Base-by-base conservation (phyloP, 2,888 invertebrate species). In the Hanleya hanleyi region DNA sequence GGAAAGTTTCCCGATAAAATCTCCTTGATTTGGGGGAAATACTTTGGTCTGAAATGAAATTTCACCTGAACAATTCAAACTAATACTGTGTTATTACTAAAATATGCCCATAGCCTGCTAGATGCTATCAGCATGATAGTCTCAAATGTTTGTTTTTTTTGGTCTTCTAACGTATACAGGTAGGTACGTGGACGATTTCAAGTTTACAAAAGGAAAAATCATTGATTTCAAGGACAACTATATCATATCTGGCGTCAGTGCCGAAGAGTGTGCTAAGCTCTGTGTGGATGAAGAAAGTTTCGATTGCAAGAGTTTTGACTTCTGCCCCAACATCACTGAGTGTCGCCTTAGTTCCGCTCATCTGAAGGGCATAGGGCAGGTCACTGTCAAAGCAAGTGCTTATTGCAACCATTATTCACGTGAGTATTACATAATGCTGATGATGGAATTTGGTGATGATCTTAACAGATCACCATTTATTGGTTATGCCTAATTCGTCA, bases 241-340 rank as follows among this genome's bases (percentile, higher is more conserved):
- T 18, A 76, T 86, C 37, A 74, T 84, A 0, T 65, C 65, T 49
- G 75, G 77, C 4, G 72, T 86, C 6, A 77, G 74, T 5, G 77
- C 81, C 6, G 76, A 79, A 15, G 81, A 84, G 66, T 86, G 86
- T 72, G 86, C 86, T 9, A 83, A 83, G 67, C 66, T 82, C 22
- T 86, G 86, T 74, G 84, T 83, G 0, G 73, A 84, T n/a, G 77
- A 80, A 65, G 80, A 81, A 66, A 66, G 75, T 5, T 77, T 80
- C 26, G 76, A 76, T 37, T 86, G 86, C 71, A 81, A 81, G 29
- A 83, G 82, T 67, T 86, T 86, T 67, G 81, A 81, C 73, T 86
- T 84, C 74, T 86, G 86, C 73, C 83, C 82, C 47, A 83, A 83
- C 70, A 66, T 71, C n/a, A 81, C 82, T 6, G 78, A 82, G 70